Evolutionary conservation across 2,113 vertebrate genomes (phyloP).

Genomic region (Rynchops niger): DNA sequence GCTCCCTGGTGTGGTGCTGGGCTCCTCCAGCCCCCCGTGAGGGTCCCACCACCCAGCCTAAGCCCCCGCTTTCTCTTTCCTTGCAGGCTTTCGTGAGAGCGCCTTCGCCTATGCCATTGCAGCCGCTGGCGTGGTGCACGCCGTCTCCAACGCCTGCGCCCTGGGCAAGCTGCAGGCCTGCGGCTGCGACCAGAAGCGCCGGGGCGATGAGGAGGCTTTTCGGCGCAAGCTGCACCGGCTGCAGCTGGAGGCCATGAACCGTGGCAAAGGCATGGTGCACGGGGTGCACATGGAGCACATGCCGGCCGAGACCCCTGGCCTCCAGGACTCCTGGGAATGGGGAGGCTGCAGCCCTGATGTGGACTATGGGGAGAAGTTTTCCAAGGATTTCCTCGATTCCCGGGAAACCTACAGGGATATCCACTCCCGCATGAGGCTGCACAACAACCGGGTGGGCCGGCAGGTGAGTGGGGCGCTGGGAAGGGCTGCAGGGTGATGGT

Average conservation of each 20-base stretch:
- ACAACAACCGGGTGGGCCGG: conserved; percentile 95
- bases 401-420: conserved; percentile 96
- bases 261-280: conserved; percentile 94
- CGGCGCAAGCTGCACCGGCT: conserved; percentile 90
- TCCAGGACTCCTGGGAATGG: conserved; percentile 99
- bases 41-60: fast-evolving
- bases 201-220: conserved; percentile 94
- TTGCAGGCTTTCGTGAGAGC: conserved; percentile 91
- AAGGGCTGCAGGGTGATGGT: fast-evolving
- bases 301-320: conserved; percentile 82
- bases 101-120: conserved; percentile 96
- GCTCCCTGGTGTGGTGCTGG: neutral
- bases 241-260: conserved; percentile 94
- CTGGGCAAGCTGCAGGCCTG: conserved; percentile 95
- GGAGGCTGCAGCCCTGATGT: conserved; percentile 97
- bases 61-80: neutral
- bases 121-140: conserved; percentile 90
- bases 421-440: conserved; percentile 96
- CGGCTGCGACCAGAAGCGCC: conserved; percentile 89
- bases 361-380: conserved; percentile 97
- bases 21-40: fast-evolving
- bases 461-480: conserved; percentile 81
- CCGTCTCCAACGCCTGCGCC: conserved; percentile 94
- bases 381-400: conserved; percentile 95
- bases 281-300: conserved; percentile 92